Evolutionary conservation across 2,113 vertebrate species (phyloP), one percentile per base, ranked within the genome.

Genomic region (Clarias batrachus): DNA sequence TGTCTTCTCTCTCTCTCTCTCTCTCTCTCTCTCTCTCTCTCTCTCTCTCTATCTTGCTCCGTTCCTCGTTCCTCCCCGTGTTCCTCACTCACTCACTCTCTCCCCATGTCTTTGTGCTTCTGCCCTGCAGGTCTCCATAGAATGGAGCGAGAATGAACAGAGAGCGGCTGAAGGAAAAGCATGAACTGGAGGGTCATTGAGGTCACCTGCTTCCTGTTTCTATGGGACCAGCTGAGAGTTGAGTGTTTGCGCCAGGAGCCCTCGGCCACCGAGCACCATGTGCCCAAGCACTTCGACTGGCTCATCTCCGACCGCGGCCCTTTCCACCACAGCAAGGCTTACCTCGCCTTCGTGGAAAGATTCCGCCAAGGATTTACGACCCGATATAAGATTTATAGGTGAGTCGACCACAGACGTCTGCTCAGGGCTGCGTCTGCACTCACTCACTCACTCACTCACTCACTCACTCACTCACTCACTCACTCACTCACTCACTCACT

Each of bases 121-220:
- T 89, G 37, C 92, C 88, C 85, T 54, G 74, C 92, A 99, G 97
- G 98, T 98, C 97, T 97, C 98, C 98, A 96, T 95, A 98, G 95
- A 97, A 99, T 99, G 98, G 98, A 99, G 98, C 97, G 97, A 99
- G 98, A 99, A 99, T 99, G 98, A 99, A 96, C 98, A 97, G 96
- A 96, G 96, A 97, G 96, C 96, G 97, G 98, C 96, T 97, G 96
- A 97, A 96, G 96, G 97, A 97, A 97, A 99, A 99, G 98, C 98
- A 99, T 99, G 98, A 98, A 98, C 98, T 99, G 98, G 97, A 98
- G 98, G 97, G 96, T 98, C 97, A 97, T 97, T 98, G 97, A 98
- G 97, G 97, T 99, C 96, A 97, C 98, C 96, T 99, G 97, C 97
- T 97, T 99, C 97, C 98, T 99, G 97, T 98, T 99, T 98, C 95